Conservation (phyloP, 2,888 invertebrate genomes). For the Rapana venosa region DNA sequence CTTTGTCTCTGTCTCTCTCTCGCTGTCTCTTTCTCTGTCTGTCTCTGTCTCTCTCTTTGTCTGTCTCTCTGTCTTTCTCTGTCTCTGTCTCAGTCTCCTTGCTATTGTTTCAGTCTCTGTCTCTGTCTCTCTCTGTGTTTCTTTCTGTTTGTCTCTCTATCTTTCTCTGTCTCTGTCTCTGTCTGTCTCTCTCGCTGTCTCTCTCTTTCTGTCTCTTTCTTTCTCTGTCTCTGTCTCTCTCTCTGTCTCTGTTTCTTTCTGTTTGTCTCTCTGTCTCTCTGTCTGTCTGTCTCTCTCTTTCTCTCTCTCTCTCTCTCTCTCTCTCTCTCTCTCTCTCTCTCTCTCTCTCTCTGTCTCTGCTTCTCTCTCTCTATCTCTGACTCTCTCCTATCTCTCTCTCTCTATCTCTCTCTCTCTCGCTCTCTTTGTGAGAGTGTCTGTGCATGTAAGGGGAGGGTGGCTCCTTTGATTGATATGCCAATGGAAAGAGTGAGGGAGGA, state of each 20-base stretch:
- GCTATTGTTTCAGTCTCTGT: constrained; percentile 21
- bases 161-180: no score
- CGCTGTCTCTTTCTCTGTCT: background rate
- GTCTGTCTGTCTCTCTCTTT: background rate
- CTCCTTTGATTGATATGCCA: no score
- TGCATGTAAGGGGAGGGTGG: background rate
- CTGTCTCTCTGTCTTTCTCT: constrained; percentile 30
- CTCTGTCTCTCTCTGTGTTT: constrained; percentile 25
- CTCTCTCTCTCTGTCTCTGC: background rate
- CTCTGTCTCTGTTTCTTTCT: background rate
- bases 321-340: background rate
- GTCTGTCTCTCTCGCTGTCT: no score
- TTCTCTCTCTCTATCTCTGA: background rate
- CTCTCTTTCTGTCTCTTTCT: no score
- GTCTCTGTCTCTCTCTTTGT: background rate
- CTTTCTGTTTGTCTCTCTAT: background rate
- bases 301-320: background rate
- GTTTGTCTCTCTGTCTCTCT: background rate
- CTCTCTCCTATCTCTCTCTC: background rate
- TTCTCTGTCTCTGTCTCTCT: no score
- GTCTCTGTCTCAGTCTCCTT: constrained; percentile 27
- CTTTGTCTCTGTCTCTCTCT: background rate
- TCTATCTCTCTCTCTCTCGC: background rate
- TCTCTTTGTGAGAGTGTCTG: background rate
- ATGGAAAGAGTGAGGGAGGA: no score